phyloP scores from a whole-genome alignment of 2,113 vertebrate species.

The Camelus dromedarius region DNA sequence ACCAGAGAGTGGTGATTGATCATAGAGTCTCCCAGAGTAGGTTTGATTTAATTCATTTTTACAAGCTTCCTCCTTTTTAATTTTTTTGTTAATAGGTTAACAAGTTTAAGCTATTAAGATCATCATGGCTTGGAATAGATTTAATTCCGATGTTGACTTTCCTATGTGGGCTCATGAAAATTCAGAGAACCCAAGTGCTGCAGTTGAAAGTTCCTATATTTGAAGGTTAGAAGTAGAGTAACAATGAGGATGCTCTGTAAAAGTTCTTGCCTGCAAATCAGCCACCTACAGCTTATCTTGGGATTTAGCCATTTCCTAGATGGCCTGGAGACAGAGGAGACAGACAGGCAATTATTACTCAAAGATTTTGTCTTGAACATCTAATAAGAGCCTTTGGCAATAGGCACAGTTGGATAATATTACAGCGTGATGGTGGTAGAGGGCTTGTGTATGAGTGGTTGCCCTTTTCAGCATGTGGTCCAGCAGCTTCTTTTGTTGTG shows the following conservation, averaged over 20 bases:
- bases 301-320: not conserved
- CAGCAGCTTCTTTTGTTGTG: not conserved
- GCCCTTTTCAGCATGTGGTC: conserved; percentile 24
- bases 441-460: not conserved
- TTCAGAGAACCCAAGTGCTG: conserved; percentile 14
- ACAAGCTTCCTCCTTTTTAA: not conserved
- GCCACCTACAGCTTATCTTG: conserved; percentile 5
- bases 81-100: conserved; percentile 39
- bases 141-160: conserved; percentile 59
- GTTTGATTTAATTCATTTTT: conserved; percentile 54
- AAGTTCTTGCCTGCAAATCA: not conserved
- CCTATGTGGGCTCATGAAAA: conserved; percentile 47
- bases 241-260: not conserved
- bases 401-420: not conserved
- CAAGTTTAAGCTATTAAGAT: conserved; percentile 58
- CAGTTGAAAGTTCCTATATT: not conserved
- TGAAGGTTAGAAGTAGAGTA: conserved; percentile 21
- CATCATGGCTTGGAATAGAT: conserved; percentile 39
- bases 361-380: not conserved
- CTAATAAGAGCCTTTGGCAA: not conserved
- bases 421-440: not conserved
- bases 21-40: conserved; percentile 1
- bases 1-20: not conserved
- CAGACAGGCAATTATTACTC: conserved; percentile 1
- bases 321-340: not conserved